phyloP scores from a whole-genome alignment of 1,140 invertebrate genomes.

The Notospermus geniculatus region DNA sequence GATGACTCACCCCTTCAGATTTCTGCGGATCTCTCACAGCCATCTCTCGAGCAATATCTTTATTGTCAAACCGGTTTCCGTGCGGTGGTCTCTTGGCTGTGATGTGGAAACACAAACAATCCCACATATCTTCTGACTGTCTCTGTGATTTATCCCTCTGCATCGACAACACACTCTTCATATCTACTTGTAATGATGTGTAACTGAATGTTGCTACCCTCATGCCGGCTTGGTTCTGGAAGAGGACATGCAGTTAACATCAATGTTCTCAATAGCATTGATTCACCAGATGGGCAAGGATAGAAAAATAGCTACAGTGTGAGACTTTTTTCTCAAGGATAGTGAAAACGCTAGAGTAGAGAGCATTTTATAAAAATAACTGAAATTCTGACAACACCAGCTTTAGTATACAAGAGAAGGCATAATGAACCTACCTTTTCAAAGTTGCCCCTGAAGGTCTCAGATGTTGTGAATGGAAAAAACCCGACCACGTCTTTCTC shows the following conservation, averaged over 20 bases:
- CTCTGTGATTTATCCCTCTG: slow-evolving; percentile 27
- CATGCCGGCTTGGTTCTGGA: slow-evolving; percentile 26
- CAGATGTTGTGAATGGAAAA: slow-evolving; percentile 38
- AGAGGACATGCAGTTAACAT: neutral
- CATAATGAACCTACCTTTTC: slow-evolving; percentile 36
- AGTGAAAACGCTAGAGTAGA: no score
- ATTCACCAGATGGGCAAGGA: no score
- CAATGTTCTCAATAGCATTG: no score
- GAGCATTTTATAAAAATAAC: no score
- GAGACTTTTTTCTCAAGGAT: no score
- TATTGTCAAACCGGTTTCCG: slow-evolving; percentile 15
- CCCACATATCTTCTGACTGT: slow-evolving; percentile 39
- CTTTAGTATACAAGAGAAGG: neutral
- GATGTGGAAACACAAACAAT: slow-evolving; percentile 33
- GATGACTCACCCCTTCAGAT: no score
- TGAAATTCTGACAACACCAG: no score
- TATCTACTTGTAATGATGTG: slow-evolving; percentile 35
- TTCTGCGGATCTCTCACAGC: no score
- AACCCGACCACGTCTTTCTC: slow-evolving; percentile 37
- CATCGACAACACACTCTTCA: slow-evolving; percentile 31
- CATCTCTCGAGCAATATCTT: no score
- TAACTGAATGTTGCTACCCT: slow-evolving; percentile 38
- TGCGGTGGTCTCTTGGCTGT: slow-evolving; percentile 24
- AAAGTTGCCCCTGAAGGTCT: slow-evolving; percentile 46
- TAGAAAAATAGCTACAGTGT: no score